Evolutionary conservation across 2,888 invertebrate genomes (phyloP), one percentile per base, ranked within the genome.

Genomic region (Euspilapteryx auroguttella): DNA sequence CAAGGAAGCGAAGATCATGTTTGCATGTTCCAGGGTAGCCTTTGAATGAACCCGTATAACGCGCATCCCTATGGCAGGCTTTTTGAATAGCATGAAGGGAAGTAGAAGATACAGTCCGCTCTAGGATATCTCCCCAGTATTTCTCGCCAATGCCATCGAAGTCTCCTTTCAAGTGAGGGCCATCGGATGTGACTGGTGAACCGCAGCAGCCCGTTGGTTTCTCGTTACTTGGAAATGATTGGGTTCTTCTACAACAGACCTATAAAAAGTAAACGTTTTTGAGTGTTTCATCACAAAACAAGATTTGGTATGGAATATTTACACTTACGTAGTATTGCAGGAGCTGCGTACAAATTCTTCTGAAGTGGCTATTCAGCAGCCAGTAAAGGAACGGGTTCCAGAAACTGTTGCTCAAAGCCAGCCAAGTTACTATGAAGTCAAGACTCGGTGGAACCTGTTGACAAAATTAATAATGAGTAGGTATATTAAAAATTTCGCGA

Each of bases 361-460:
- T 79, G 58, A 91, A 92, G 51, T 91, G 87, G 50, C 88, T 87
- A 62, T 91, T 91, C 40, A 92, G 79, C 25, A 91, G 78, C 91
- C 91, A 91, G 58, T 90, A 92, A 32, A 92, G 81, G 51, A 92
- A 90, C 2, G 91, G 91, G 61, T 92, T 91, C 91, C 91, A 91
- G 55, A 92, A 88, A 56, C 90, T 90, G 71, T 91, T 89, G 56
- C 90, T 90, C 30, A 91, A 69, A 3, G 91, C 90, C 41, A 89
- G 66, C 91, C 91, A 92, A 28, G 91, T 91, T 33, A 89, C 88
- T 32, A 89, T 71, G 57, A 92, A 92, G 55, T 92, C 91, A 43
- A 92, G 66, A 35, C 86, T 82, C 20, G 87, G 85, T 2, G 91
- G 90, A 34, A 90, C 84, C 81, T 88, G 59, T n/a, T 13, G 46